phyloP scores from a whole-genome alignment of 2,797 vertebrate species.

The Kryptopterus vitreolus region DNA sequence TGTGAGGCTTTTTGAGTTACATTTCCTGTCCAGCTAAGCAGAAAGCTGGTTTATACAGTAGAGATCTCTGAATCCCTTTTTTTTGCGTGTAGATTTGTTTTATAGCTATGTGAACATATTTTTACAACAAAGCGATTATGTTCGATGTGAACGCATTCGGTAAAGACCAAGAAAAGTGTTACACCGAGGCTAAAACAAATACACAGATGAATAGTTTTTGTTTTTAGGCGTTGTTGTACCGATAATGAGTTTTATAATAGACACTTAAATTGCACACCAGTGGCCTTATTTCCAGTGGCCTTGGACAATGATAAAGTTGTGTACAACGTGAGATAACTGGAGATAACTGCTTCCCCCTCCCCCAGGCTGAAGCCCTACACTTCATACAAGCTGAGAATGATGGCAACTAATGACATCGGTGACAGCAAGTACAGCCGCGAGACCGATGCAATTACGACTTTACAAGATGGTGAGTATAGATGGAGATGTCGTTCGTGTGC shows the following conservation, averaged over 20 bases:
- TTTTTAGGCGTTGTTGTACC: background rate
- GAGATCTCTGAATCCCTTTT: background rate
- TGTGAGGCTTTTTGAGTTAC: constrained; percentile 30
- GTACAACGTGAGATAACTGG: constrained; percentile 47
- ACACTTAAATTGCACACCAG: background rate
- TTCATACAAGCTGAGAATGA: constrained; percentile 82
- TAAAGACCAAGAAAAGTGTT: background rate
- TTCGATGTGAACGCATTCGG: background rate
- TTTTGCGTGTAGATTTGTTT: background rate
- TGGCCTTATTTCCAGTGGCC: constrained; percentile 22
- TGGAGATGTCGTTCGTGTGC: constrained; percentile 39
- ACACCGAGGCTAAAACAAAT: background rate
- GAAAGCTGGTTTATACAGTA: background rate
- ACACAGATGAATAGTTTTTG: background rate
- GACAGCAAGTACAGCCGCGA: constrained; percentile 81
- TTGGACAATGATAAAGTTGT: constrained; percentile 46
- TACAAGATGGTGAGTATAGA: constrained; percentile 80
- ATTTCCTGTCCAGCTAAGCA: constrained; percentile 35
- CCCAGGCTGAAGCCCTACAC: constrained; percentile 81
- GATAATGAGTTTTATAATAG: constrained; percentile 7
- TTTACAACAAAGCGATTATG: background rate
- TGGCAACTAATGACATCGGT: constrained; percentile 84
- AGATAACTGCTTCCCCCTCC: constrained; percentile 45
- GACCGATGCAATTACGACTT: constrained; percentile 79
- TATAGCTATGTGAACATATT: background rate